Conservation (phyloP, 2,797 vertebrate species). For the Lophotriccus pileatus region DNA sequence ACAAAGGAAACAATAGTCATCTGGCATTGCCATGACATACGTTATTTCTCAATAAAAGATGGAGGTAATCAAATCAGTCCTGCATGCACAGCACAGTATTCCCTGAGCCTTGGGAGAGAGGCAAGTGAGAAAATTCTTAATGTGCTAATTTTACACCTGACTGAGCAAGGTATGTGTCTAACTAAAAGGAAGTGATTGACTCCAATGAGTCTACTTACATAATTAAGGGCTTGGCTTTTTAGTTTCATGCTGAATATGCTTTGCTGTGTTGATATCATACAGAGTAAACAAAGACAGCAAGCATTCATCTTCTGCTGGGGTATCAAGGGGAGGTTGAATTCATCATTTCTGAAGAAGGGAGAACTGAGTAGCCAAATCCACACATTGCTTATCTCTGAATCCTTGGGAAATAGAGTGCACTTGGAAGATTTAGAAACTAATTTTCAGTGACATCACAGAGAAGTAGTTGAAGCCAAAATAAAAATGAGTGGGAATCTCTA, state of each 20-base stretch:
- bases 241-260: not conserved
- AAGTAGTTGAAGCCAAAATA: not conserved
- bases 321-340: not conserved
- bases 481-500: not conserved
- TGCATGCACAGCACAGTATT: not conserved
- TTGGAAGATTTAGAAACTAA: not conserved
- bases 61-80: slow-evolving; percentile 17
- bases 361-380: not conserved
- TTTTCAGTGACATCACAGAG: not conserved
- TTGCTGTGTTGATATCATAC: not conserved
- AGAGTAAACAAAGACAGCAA: not conserved
- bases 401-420: not conserved
- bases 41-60: slow-evolving; percentile 4
- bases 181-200: not conserved
- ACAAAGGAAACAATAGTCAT: not conserved
- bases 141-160: slow-evolving; percentile 42
- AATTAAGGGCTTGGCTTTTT: not conserved
- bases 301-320: not conserved
- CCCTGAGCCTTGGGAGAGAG: not conserved
- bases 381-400: not conserved
- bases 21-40: not conserved
- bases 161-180: slow-evolving; percentile 31
- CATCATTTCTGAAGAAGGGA: not conserved
- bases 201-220: not conserved
- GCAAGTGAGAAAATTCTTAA: not conserved